These are phyloP conservation scores for Rotaria magnacalcarata DNA, from an alignment of 2,888 invertebrate genomes.

Conservation along the genomic window DNA sequence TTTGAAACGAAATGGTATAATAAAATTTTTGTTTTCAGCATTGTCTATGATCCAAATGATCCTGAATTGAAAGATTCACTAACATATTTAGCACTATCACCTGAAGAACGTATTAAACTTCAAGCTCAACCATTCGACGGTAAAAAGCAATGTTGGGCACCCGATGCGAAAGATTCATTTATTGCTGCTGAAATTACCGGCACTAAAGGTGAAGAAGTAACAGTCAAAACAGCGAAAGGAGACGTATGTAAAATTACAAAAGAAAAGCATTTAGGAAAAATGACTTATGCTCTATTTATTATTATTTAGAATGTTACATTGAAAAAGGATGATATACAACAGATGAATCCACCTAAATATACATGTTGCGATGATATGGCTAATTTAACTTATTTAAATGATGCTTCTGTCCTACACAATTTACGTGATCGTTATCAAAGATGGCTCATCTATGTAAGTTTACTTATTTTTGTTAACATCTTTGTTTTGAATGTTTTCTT, in stretches of 20 bases:
- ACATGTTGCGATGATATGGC: conserved; percentile 59
- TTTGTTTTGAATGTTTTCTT: neutral
- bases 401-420: conserved; percentile 58
- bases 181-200: conserved; percentile 93
- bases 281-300: neutral
- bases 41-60: conserved; percentile 44
- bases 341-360: conserved; percentile 59
- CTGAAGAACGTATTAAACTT: conserved; percentile 42
- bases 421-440: conserved; percentile 53
- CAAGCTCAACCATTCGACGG: conserved; percentile 78
- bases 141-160: conserved; percentile 99
- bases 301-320: conserved; percentile 68
- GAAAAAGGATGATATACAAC: conserved; percentile 63
- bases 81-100: conserved; percentile 37
- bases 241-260: conserved; percentile 53
- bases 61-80: conserved; percentile 46
- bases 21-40: neutral
- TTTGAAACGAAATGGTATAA: neutral
- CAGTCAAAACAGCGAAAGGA: conserved; percentile 66
- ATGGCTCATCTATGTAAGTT: conserved; percentile 57
- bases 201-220: conserved; percentile 88
- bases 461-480: too few relatives aligned
- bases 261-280: neutral
- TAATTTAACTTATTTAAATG: conserved; percentile 59
- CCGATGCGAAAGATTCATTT: conserved; percentile 94